Evolutionary conservation across 2,888 invertebrate genomes (phyloP).

Genomic region (Ferdinandea cuprea): DNA sequence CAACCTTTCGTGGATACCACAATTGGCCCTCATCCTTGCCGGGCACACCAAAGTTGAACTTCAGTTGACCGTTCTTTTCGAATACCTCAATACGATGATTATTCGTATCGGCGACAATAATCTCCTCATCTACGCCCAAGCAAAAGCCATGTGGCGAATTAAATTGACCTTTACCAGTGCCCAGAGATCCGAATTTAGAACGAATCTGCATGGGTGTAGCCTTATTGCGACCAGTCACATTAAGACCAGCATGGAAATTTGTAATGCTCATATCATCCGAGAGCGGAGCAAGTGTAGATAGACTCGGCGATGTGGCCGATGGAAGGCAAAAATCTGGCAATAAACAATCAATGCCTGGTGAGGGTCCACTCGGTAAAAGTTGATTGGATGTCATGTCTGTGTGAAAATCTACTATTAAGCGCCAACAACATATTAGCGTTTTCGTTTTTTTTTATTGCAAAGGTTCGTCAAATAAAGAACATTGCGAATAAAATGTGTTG

Average conservation of each 20-base stretch:
- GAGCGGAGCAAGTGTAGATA: slow-evolving; percentile 82
- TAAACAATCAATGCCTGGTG: slow-evolving; percentile 85
- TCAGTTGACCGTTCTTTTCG: slow-evolving; percentile 95
- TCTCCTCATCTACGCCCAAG: slow-evolving; percentile 96
- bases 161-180: slow-evolving; percentile 96
- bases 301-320: slow-evolving; percentile 86
- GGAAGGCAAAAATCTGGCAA: slow-evolving; percentile 86
- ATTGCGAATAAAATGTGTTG: slow-evolving; percentile 60
- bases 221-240: slow-evolving; percentile 87
- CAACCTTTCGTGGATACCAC: slow-evolving; percentile 98
- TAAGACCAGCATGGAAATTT: slow-evolving; percentile 83
- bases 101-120: slow-evolving; percentile 97
- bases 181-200: slow-evolving; percentile 96
- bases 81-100: slow-evolving; percentile 98
- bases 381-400: slow-evolving; percentile 83
- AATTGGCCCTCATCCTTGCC: slow-evolving; percentile 98
- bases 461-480: slow-evolving; percentile 46
- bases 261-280: slow-evolving; percentile 83
- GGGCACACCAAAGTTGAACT: slow-evolving; percentile 96
- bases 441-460: slow-evolving; percentile 56
- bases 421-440: slow-evolving; percentile 77
- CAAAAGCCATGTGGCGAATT: slow-evolving; percentile 99
- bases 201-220: slow-evolving; percentile 94
- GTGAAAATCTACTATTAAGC: slow-evolving; percentile 81
- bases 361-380: slow-evolving; percentile 85